Evolutionary conservation across 2,113 vertebrate species (phyloP).

Genomic region (Mesocricetus auratus): DNA sequence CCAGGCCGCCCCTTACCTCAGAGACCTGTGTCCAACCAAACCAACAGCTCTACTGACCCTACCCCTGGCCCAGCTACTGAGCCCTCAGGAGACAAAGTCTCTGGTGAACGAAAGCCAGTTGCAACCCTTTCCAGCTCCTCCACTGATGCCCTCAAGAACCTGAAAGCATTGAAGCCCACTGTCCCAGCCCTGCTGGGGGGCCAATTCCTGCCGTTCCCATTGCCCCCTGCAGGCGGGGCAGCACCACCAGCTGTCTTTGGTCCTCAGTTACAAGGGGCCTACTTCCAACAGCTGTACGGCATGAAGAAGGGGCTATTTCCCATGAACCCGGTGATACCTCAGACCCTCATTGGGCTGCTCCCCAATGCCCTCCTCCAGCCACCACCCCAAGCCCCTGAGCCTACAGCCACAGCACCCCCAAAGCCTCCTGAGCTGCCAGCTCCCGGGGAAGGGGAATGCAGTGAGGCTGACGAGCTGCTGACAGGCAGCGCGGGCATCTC

Average conservation of each 20-base stretch:
- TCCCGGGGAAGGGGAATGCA: conserved; percentile 73
- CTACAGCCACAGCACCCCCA: conserved; percentile 74
- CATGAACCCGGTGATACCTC: conserved; percentile 87
- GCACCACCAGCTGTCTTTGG: conserved; percentile 83
- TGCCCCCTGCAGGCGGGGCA: conserved; percentile 80
- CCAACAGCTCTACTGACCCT: conserved; percentile 69
- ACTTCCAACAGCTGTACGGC: conserved; percentile 87
- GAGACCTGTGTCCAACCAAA: conserved; percentile 69
- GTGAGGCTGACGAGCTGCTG: conserved; percentile 81
- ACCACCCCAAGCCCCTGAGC: conserved; percentile 78
- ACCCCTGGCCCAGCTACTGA: conserved; percentile 58
- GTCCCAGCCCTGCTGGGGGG: conserved; percentile 84
- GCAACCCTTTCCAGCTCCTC: conserved; percentile 74
- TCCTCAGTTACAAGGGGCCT: conserved; percentile 85
- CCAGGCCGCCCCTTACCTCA: conserved; percentile 82
- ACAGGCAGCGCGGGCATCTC: conserved; percentile 82
- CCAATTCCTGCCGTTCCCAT: conserved; percentile 85
- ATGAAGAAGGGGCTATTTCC: conserved; percentile 88
- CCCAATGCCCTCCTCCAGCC: conserved; percentile 84
- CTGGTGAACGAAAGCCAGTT: conserved; percentile 73
- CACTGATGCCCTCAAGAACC: conserved; percentile 82
- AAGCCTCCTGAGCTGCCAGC: conserved; percentile 73
- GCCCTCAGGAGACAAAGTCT: conserved; percentile 71
- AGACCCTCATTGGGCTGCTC: conserved; percentile 87
- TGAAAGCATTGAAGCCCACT: conserved; percentile 84